Base-by-base conservation (phyloP, 1,140 invertebrate genomes). In the Polypedilum vanderplanki region DNA sequence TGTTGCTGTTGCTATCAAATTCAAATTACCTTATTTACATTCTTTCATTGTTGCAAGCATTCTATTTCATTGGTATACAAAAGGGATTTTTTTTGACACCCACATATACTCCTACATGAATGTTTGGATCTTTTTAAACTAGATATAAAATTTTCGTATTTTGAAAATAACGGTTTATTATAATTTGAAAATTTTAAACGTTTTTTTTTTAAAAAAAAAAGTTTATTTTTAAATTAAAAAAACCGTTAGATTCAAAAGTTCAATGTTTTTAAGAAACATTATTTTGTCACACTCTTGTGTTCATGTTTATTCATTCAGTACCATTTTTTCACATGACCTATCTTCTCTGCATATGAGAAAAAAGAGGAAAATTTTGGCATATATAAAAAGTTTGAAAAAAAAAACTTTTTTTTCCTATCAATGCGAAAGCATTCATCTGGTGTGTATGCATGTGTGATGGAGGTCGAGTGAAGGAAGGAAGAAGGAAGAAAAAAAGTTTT, bases 11-110 rank as follows among this genome's bases (percentile, higher is more conserved):
- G 65, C 65, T 70, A 70, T 70, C 65, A 70, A 70, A 70, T 70
- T 70, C 65, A 70, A 70, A 70, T 70, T 70, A 70, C 65, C 65
- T 20, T 70, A 70, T 70, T 70, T 70, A 70, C 65, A 70, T 70
- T 70, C 18, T 15, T 57, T 18, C 17, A 70, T 70, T 70, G 65
- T 70, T 4, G 12, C 12, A 57, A n/a, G 18, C 8, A 0, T 20
- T 70, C 65, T 5, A 18, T 18, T 20, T 70, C 18, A 18, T 70
- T 20, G 9, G 9, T 10, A n/a, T 70, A 20, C 65, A 18, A n/a
- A 7, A 22, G 7, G 8, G 46, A 12, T 3, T 57, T 9, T 57
- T 57, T 57, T 57, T 12, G n/a, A n/a, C n/a, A n/a, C n/a, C n/a
- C n/a, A n/a, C 10, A 3, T 17, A 15, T 12, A 57, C 10, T n/a